Percentiles rank a stretch among this genome's conserved stretches.
Evolutionary conservation across 2,113 vertebrate species (phyloP).

Genomic region (Anoplopoma fimbria): DNA sequence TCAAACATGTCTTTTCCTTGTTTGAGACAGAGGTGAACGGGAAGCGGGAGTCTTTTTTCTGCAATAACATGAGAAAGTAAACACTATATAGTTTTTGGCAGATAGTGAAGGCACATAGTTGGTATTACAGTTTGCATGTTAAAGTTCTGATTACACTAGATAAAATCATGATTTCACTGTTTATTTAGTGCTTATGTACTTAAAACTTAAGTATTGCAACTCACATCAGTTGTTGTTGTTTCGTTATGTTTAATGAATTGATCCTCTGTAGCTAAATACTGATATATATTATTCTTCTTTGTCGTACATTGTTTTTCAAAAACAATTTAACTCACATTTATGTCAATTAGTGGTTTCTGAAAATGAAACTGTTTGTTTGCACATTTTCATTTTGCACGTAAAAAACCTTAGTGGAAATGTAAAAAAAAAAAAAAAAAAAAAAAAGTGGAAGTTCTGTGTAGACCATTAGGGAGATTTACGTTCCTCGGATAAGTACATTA

Average conservation of each 20-base stretch:
- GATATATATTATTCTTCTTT: neutral
- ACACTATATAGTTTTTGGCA: constrained; percentile 19
- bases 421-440: no score
- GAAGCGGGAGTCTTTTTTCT: constrained; percentile 34
- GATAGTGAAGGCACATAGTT: neutral
- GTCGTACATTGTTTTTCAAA: neutral
- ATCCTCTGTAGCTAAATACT: neutral
- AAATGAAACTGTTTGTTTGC: neutral
- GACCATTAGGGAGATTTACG: neutral
- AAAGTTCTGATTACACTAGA: neutral
- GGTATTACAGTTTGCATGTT: neutral
- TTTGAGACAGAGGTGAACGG: constrained; percentile 40
- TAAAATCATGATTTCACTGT: neutral
- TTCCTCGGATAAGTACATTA: neutral
- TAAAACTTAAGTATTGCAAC: neutral
- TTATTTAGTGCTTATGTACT: neutral
- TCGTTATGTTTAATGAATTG: neutral
- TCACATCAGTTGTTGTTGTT: neutral
- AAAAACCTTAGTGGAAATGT: neutral
- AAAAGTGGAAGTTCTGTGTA: no score
- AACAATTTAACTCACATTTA: neutral
- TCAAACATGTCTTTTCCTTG: constrained; percentile 49
- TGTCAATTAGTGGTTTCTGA: neutral
- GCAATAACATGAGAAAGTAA: constrained; percentile 34
- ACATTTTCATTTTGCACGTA: neutral